Percentiles rank a stretch among this genome's conserved stretches.
Conservation (phyloP, 2,797 vertebrate genomes). For the Myotis planiceps region DNA sequence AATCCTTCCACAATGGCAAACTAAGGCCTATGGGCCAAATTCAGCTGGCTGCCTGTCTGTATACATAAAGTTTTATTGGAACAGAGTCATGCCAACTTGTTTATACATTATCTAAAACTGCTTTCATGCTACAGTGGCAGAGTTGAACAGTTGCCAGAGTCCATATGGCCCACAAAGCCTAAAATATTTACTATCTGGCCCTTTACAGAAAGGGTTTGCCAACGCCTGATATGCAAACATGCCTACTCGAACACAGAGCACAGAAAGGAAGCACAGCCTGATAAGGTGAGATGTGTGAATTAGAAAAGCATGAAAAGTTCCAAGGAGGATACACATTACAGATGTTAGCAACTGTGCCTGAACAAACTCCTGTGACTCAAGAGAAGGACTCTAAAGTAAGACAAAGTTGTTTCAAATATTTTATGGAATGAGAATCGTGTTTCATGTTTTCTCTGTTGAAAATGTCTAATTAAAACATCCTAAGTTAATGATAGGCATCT, state of each 20-base stretch:
- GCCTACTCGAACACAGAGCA: not conserved
- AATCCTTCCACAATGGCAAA: not conserved
- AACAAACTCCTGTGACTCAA: not conserved
- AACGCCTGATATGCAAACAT: conserved; percentile 46
- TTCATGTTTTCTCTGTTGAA: not conserved
- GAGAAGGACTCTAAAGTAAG: not conserved
- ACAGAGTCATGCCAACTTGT: not conserved
- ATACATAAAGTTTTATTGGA: not conserved
- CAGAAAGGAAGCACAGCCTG: not conserved
- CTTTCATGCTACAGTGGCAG: not conserved
- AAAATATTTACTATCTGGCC: conserved; percentile 31
- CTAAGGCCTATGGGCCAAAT: not conserved
- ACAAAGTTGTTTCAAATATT: not conserved
- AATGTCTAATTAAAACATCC: not conserved
- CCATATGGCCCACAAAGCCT: not conserved
- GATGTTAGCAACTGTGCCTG: not conserved
- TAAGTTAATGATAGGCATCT: not conserved
- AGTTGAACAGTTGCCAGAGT: not conserved
- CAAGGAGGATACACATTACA: not conserved
- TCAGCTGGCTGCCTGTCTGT: not conserved
- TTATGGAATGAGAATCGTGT: not conserved
- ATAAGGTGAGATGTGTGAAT: not conserved
- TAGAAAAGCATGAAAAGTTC: not conserved
- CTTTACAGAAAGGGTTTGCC: conserved; percentile 38
- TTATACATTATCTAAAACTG: not conserved